Evolutionary conservation across 2,888 invertebrate species (phyloP).

Genomic region (Mycalesis mineus): DNA sequence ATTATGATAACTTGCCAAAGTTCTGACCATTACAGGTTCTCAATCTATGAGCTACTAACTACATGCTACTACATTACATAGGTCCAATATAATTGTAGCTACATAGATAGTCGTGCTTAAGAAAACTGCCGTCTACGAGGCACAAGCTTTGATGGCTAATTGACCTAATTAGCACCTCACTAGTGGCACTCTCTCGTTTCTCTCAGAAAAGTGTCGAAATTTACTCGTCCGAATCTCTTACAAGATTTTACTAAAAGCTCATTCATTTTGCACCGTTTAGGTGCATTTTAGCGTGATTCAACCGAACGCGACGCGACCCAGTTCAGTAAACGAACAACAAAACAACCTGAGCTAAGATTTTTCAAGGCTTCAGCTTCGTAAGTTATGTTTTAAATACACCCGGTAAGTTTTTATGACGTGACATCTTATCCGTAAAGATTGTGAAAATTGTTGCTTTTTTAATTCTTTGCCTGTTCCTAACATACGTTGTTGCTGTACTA

Average conservation of each 20-base stretch:
- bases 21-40: too few relatives aligned
- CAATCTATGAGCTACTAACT: too few relatives aligned
- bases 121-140: constrained; percentile 10
- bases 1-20: too few relatives aligned
- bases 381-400: not conserved
- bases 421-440: too few relatives aligned
- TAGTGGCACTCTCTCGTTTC: constrained; percentile 16
- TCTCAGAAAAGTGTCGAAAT: constrained; percentile 21
- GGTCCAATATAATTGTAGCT: too few relatives aligned
- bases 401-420: too few relatives aligned
- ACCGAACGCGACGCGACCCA: not conserved
- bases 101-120: not conserved
- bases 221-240: constrained; percentile 16
- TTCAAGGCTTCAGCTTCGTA: not conserved
- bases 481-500: too few relatives aligned
- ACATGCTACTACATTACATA: too few relatives aligned
- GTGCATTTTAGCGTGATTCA: not conserved
- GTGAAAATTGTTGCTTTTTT: too few relatives aligned
- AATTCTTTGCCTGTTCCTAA: too few relatives aligned
- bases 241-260: constrained; percentile 16
- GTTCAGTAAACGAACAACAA: constrained; percentile 3
- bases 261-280: constrained; percentile 1
- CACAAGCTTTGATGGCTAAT: constrained; percentile 16
- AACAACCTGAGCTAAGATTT: not conserved
- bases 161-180: constrained; percentile 17